These are phyloP conservation scores for Verasper variegatus DNA, from an alignment of 2,113 vertebrate genomes.

Conservation along the genomic window DNA sequence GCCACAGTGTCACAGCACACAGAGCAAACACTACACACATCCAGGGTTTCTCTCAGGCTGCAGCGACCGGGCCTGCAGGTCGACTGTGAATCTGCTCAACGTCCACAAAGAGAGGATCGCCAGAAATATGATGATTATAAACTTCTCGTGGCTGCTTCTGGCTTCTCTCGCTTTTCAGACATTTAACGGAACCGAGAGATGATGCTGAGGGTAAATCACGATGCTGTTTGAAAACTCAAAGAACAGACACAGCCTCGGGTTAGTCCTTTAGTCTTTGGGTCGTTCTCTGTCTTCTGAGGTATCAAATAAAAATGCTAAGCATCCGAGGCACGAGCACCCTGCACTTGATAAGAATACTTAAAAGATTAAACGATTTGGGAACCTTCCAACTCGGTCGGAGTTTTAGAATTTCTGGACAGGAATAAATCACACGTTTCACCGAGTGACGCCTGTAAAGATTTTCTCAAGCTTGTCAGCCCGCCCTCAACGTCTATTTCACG, in stretches of 20 bases:
- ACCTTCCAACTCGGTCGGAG: neutral
- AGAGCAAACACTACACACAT: conserved; percentile 39
- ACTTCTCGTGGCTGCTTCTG: conserved; percentile 10
- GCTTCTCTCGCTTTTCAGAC: conserved; percentile 2
- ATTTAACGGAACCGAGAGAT: conserved; percentile 3
- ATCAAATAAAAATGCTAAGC: conserved; percentile 17
- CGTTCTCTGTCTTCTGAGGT: too few species aligned
- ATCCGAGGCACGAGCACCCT: neutral
- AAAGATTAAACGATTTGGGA: conserved; percentile 15
- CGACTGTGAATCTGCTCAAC: conserved; percentile 35
- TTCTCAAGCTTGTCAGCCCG: conserved; percentile 74
- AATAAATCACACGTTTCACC: conserved; percentile 36
- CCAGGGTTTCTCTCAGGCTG: conserved; percentile 16
- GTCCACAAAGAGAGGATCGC: conserved; percentile 22
- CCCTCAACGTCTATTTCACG: conserved; percentile 59
- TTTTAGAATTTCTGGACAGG: conserved; percentile 7
- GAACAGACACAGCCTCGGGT: neutral
- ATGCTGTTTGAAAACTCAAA: neutral
- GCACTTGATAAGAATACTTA: neutral
- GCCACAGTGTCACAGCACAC: conserved; percentile 18
- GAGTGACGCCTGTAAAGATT: conserved; percentile 35
- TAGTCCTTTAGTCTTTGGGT: neutral
- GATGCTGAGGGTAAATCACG: neutral
- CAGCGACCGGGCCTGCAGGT: conserved; percentile 1
- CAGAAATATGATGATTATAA: conserved; percentile 25